phyloP scores from a whole-genome alignment of 2,888 invertebrate genomes.

The Panorpa germanica region DNA sequence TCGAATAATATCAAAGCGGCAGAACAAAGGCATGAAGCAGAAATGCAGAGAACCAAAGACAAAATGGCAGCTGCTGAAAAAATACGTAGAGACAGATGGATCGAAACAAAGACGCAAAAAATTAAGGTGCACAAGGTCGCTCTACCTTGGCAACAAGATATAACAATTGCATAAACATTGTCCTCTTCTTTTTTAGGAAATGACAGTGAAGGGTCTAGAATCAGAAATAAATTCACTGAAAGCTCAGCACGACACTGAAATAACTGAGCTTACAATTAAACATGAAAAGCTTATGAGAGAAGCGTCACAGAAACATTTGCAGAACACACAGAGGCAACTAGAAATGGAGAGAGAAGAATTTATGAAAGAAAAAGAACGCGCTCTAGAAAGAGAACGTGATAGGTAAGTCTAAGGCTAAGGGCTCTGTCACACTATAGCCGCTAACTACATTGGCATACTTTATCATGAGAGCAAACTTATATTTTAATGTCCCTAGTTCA shows the following conservation, averaged over 20 bases:
- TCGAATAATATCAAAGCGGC: constrained; percentile 43
- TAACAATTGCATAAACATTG: not conserved
- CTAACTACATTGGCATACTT: no score
- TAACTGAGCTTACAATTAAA: constrained; percentile 27
- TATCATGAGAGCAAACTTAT: no score
- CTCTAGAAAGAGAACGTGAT: constrained; percentile 37
- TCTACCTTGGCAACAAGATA: not conserved
- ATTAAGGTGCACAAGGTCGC: constrained; percentile 39
- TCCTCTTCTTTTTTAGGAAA: constrained; percentile 30
- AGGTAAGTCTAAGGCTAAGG: constrained; percentile 32
- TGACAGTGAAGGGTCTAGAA: constrained; percentile 75
- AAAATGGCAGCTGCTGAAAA: constrained; percentile 63
- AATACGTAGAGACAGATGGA: constrained; percentile 55
- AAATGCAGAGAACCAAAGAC: constrained; percentile 54
- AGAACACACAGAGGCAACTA: constrained; percentile 39
- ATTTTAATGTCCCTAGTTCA: no score
- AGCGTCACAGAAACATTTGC: constrained; percentile 42
- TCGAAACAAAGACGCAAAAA: constrained; percentile 66
- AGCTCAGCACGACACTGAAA: constrained; percentile 44
- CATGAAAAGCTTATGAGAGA: constrained; percentile 49
- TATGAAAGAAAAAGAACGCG: constrained; percentile 39
- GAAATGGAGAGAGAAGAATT: constrained; percentile 41
- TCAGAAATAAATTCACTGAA: constrained; percentile 67
- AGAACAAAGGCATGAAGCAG: constrained; percentile 57
- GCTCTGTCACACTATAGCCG: not conserved